Conservation (phyloP, 2,888 invertebrate genomes). For the Elysia crispata region DNA sequence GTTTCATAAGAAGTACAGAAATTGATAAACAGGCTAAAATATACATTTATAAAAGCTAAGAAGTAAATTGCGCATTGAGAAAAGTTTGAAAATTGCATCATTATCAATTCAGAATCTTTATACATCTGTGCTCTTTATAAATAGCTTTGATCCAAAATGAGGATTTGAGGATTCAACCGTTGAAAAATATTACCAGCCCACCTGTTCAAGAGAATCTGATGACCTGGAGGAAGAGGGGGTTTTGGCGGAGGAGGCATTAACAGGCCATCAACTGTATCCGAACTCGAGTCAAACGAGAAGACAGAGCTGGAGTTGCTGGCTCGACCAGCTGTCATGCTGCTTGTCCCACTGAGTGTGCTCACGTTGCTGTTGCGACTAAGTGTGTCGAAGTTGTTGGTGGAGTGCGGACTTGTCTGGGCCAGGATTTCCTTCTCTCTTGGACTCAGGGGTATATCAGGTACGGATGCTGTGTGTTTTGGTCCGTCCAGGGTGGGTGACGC, state of each 20-base stretch:
- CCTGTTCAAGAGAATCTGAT: conserved; percentile 59
- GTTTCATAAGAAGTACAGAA: too few species aligned
- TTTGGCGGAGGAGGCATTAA: conserved; percentile 89
- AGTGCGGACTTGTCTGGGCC: conserved; percentile 71
- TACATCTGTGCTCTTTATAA: too few species aligned
- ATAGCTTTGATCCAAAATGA: too few species aligned
- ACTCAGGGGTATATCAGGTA: conserved; percentile 77
- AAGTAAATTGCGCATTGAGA: too few species aligned
- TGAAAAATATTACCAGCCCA: conserved; percentile 50
- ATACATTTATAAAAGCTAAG: too few species aligned
- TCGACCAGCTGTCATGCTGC: conserved; percentile 71
- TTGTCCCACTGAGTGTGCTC: too few species aligned
- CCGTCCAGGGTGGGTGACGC: conserved; percentile 32
- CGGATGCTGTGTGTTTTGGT: too few species aligned
- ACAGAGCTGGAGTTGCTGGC: conserved; percentile 60
- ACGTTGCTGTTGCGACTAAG: too few species aligned
- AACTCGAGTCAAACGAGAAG: conserved; percentile 53
- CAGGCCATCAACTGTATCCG: not conserved
- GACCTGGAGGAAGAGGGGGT: conserved; percentile 86
- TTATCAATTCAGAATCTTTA: too few species aligned
- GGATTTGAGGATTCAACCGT: not conserved
- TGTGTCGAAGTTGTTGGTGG: conserved; percentile 63
- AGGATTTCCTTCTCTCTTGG: conserved; percentile 76
- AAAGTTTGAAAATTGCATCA: too few species aligned
- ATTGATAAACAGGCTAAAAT: too few species aligned